Base-by-base conservation (phyloP, 1,140 invertebrate genomes). In the Lepidurus apus region DNA sequence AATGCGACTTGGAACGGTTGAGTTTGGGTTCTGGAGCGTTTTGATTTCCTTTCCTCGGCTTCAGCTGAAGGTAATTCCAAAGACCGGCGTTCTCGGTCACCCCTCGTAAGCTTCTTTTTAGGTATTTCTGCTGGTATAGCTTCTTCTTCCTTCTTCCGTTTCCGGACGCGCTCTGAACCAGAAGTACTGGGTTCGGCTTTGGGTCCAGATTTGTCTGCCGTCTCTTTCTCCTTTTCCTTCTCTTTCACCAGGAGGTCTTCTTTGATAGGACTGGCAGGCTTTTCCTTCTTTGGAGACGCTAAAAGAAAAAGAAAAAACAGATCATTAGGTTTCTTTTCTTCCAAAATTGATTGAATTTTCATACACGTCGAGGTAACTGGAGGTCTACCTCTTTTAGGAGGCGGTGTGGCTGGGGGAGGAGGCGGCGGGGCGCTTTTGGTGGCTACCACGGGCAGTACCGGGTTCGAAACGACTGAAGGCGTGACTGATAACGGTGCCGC, bases 1-100 rank as follows among this genome's bases (percentile, higher is more conserved):
- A 92, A 85, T 0, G 93, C 92, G 80, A 91, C 92, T 82, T 95
- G 93, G 85, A 93, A 95, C 9, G 91, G 89, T 83, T 93, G 91
- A 24, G 91, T 91, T 85, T 91, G 89, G 79, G 89, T 86, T 74
- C 89, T 83, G 78, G 86, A 86, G 81, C 89, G 85, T 80, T 89
- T 90, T 5, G 88, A 84, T 13, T 80, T 81, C 7, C 82, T 79
- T 8, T 81, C 82, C 26, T 79, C 80, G 7, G 76, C 80, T 43
- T 73, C 79, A 1, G 76, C 76, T n/a, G 78, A 76, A 43, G 77
- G 79, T 21, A 65, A 7, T 44, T 74, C 21, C 21, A 42, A 13
- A 43, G 75, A 75, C n/a, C 78, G 73, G n/a, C 65, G 13, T 74
- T 74, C 10, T 43, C 78, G 21, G 17, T 65, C 53, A 21, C 53